Base-by-base conservation (phyloP, 2,888 invertebrate species). In the Trimorus sp. region DNA sequence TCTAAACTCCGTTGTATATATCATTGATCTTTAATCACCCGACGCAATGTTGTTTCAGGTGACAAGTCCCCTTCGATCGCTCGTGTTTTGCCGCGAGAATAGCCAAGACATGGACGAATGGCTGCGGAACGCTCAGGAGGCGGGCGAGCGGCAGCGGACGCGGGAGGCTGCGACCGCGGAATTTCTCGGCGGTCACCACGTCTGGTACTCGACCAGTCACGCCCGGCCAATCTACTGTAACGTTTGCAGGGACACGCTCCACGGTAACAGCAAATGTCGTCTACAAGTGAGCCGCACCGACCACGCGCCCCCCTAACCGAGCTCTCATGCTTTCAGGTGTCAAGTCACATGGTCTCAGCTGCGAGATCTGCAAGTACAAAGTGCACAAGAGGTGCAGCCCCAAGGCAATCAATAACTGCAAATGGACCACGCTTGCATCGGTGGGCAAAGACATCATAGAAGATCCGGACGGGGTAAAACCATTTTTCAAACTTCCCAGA, bases 301-400 rank as follows among this genome's bases (percentile, higher is more conserved):
- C 1, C 7, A 49, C 0, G 7, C n/a, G 49, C n/a, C 6, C 49
- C 12, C 6, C 7, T 49, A 12, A 49, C 6, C 7, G 12, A 7
- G 7, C 7, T n/a, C 49, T 49, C 11, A 3, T 14, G n/a, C 56
- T 84, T 79, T 4, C 94, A 91, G 98, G 98, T 62, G 98, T 98
- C 53, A 98, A 98, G 0, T 98, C 98, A 84, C 98, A 98, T 91
- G 98, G 98, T 49, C 94, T 98, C 45, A 98, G 98, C 85, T 99
- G 99, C 92, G 98, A 98, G 92, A 96, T 99, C 48, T 99, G 99
- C 94, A 99, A 99, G 93, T 97, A 97, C 92, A 98, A 99, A 92
- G 97, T 98, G 80, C 99, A 99, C 93, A 98, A 98, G 92, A 93
- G 97, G 70, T 99, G 99, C 92, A 98, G 98, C 0, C 95, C 96